These are phyloP conservation scores for Odontocerum albicorne DNA, from an alignment of 2,888 invertebrate genomes.

Conservation along the genomic window DNA sequence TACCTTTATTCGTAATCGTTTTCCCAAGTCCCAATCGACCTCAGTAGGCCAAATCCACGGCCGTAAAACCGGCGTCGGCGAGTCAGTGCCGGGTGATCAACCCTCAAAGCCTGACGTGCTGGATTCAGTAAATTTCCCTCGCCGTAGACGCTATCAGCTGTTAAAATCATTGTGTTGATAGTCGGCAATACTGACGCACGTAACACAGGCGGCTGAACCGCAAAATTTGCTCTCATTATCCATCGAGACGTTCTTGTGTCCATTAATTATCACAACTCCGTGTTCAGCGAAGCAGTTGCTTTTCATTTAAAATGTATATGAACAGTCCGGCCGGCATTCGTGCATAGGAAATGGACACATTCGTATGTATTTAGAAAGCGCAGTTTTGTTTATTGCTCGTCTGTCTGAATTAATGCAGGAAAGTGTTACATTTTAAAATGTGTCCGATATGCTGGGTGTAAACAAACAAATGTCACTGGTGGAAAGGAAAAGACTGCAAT, in stretches of 20 bases:
- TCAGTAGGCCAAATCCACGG: background rate
- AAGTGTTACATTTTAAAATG: slow-evolving; percentile 10
- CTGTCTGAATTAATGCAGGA: background rate
- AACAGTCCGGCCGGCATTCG: slow-evolving; percentile 29
- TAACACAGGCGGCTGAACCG: slow-evolving; percentile 26
- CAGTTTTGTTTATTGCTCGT: slow-evolving; percentile 6
- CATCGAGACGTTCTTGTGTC: slow-evolving; percentile 19
- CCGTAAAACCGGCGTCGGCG: background rate
- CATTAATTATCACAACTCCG: slow-evolving; percentile 19
- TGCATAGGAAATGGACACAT: slow-evolving; percentile 27
- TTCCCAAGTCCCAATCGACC: no score
- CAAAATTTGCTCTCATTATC: slow-evolving; percentile 25
- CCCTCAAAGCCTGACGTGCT: slow-evolving; percentile 12
- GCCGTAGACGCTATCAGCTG: slow-evolving; percentile 5
- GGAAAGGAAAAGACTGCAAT: slow-evolving; percentile 89
- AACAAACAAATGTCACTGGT: slow-evolving; percentile 59
- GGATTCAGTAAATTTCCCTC: background rate
- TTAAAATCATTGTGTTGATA: background rate
- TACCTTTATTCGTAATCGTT: no score
- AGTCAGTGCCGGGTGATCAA: slow-evolving; percentile 14
- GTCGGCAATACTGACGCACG: no score
- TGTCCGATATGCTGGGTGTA: slow-evolving; percentile 16
- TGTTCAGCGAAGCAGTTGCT: slow-evolving; percentile 25
- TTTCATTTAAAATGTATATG: slow-evolving; percentile 26
- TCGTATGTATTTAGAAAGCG: slow-evolving; percentile 32